Evolutionary conservation across 2,888 invertebrate genomes (phyloP).

Genomic region (Trichopria drosophilae): DNA sequence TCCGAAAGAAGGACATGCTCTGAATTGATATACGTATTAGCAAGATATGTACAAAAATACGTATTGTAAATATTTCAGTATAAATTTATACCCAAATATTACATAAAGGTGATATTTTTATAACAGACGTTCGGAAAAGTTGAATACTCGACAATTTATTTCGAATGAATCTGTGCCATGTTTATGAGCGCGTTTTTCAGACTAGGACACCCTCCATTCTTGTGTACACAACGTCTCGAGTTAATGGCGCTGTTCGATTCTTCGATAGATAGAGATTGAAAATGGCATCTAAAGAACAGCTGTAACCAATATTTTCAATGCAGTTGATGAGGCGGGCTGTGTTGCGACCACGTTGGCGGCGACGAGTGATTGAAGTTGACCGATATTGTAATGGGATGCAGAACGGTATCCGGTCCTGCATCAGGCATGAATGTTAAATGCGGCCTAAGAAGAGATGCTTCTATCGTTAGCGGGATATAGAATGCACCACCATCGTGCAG

Average conservation of each 20-base stretch:
- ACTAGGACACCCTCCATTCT: no score
- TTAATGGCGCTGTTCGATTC: no score
- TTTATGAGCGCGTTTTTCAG: no score
- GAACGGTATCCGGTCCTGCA: conserved; percentile 64
- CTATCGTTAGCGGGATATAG: conserved; percentile 84
- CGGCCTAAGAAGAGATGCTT: conserved; percentile 72
- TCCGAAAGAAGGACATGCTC: conserved; percentile 11
- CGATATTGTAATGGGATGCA: conserved; percentile 88
- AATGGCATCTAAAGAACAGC: no score
- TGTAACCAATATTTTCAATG: conserved; percentile 31
- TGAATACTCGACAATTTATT: no score
- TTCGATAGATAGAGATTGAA: no score
- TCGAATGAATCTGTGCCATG: no score
- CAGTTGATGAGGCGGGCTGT: conserved; percentile 50
- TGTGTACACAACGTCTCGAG: no score
- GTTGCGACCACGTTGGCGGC: conserved; percentile 49
- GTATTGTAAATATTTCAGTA: conserved; percentile 3
- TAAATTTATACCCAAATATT: background rate
- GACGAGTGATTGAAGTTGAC: conserved; percentile 69
- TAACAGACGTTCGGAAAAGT: background rate
- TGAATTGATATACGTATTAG: conserved; percentile 48
- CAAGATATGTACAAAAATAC: conserved; percentile 44
- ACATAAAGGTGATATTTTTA: background rate
- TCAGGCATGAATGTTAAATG: conserved; percentile 59
- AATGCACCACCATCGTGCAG: conserved; percentile 85